A percentile compares a stretch with the other conserved stretches of the same genome.
phyloP scores from a whole-genome alignment of 2,113 vertebrate genomes.

The Odontesthes bonariensis region DNA sequence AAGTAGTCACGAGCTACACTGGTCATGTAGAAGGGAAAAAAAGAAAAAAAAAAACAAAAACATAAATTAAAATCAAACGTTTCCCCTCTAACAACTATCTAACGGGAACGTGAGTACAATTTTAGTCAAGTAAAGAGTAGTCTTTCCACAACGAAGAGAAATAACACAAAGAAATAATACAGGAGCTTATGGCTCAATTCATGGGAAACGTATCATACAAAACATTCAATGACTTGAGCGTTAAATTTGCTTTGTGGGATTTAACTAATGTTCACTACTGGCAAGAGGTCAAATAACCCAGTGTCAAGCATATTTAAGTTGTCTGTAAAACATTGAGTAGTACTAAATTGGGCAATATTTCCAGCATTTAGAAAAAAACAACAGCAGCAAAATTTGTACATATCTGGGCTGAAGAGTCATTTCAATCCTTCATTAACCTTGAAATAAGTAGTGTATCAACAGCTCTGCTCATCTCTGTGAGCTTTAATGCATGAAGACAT shows the following conservation, averaged over 20 bases:
- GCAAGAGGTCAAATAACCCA: background rate
- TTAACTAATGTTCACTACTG: background rate
- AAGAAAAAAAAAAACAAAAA: background rate
- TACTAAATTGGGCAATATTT: background rate
- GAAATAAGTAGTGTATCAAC: constrained; percentile 13
- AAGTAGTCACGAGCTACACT: constrained; percentile 16
- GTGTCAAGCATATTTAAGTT: background rate
- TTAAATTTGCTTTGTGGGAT: background rate
- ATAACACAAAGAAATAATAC: constrained; percentile 24
- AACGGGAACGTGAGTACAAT: constrained; percentile 28
- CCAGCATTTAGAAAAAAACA: background rate
- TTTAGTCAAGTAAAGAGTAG: constrained; percentile 20
- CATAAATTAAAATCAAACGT: constrained; percentile 29
- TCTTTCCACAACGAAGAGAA: constrained; percentile 32
- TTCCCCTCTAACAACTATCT: constrained; percentile 8
- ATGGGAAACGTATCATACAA: constrained; percentile 12
- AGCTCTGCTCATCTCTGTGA: background rate
- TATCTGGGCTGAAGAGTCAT: background rate
- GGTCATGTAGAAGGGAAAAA: constrained; percentile 12
- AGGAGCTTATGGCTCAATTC: constrained; percentile 23
- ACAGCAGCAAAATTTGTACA: constrained; percentile 8
- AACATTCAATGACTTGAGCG: constrained; percentile 4
- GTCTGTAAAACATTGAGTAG: constrained; percentile 3
- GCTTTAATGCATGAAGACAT: constrained; percentile 6
- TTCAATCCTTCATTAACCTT: constrained; percentile 10